Conservation (phyloP, 2,888 invertebrate genomes). For the Zaprionus bogoriensis region DNA sequence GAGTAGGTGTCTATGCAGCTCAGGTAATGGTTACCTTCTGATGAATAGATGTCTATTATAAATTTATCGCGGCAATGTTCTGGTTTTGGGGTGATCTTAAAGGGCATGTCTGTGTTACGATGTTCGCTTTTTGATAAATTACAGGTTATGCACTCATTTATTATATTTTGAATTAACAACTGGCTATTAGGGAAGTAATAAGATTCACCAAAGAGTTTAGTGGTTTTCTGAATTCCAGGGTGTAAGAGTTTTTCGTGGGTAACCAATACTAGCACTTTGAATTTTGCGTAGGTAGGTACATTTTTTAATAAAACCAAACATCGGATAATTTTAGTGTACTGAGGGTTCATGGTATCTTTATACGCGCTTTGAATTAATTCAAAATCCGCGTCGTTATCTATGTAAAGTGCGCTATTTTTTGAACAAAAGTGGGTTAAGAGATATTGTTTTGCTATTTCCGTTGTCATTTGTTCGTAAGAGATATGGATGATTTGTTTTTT, state of each 20-base stretch:
- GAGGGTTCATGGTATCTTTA: neutral
- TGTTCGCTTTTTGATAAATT: neutral
- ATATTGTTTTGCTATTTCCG: too few species aligned
- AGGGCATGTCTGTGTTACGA: neutral
- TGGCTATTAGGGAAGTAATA: neutral
- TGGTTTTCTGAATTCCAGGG: neutral
- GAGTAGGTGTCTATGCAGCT: neutral
- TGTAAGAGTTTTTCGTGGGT: neutral
- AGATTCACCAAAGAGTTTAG: neutral
- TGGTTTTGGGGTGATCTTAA: neutral
- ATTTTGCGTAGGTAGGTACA: neutral
- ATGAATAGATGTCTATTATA: neutral
- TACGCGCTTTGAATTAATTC: neutral
- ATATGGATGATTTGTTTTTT: too few species aligned
- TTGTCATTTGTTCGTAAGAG: too few species aligned
- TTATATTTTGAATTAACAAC: neutral
- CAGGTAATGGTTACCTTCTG: neutral
- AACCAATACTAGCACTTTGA: neutral
- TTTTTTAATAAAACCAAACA: neutral
- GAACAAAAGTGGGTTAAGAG: neutral
- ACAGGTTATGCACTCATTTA: neutral
- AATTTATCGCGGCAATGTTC: neutral
- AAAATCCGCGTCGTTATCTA: neutral
- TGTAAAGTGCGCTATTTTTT: neutral
- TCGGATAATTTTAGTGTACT: neutral